Conservation (phyloP, 1,140 invertebrate species). For the Phortica variegata region DNA sequence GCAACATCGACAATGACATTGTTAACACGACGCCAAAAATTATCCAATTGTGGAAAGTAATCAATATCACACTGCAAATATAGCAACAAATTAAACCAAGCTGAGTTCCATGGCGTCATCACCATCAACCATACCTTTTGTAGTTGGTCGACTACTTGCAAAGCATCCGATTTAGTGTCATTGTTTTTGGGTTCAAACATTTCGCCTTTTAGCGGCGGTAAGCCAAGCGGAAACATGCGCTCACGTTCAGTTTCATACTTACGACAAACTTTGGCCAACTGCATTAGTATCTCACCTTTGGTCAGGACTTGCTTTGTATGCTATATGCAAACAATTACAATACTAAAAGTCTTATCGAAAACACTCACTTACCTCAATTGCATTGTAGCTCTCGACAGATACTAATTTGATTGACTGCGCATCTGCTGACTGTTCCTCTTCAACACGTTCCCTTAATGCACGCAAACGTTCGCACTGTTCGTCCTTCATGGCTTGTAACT, state of each 20-base stretch:
- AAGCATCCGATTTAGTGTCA: background rate
- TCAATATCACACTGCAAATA: slow-evolving; percentile 33
- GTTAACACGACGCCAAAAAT: slow-evolving; percentile 52
- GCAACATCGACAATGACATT: slow-evolving; percentile 46
- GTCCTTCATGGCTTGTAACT: slow-evolving; percentile 35
- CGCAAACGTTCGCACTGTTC: slow-evolving; percentile 30
- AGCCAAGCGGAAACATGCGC: slow-evolving; percentile 61
- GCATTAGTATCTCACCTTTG: slow-evolving; percentile 61
- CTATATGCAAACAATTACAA: background rate
- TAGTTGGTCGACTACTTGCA: too few relatives aligned
- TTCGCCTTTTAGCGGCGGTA: slow-evolving; percentile 28
- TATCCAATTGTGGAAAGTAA: slow-evolving; percentile 40
- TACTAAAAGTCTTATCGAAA: background rate
- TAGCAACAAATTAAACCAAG: too few relatives aligned
- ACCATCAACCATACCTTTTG: too few relatives aligned
- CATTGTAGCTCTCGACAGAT: slow-evolving; percentile 40
- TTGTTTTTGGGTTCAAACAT: slow-evolving; percentile 6
- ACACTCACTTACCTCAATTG: slow-evolving; percentile 24
- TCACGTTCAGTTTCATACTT: slow-evolving; percentile 63
- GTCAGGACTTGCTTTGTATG: slow-evolving; percentile 29
- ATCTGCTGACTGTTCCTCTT: slow-evolving; percentile 27
- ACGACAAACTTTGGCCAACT: slow-evolving; percentile 60
- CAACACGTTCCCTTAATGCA: slow-evolving; percentile 33
- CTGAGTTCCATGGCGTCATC: too few relatives aligned
- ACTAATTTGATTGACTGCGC: slow-evolving; percentile 35